Percentiles rank a stretch among this genome's conserved stretches.
phyloP scores from a whole-genome alignment of 2,113 vertebrate species.

The Chloropsis hardwickii region DNA sequence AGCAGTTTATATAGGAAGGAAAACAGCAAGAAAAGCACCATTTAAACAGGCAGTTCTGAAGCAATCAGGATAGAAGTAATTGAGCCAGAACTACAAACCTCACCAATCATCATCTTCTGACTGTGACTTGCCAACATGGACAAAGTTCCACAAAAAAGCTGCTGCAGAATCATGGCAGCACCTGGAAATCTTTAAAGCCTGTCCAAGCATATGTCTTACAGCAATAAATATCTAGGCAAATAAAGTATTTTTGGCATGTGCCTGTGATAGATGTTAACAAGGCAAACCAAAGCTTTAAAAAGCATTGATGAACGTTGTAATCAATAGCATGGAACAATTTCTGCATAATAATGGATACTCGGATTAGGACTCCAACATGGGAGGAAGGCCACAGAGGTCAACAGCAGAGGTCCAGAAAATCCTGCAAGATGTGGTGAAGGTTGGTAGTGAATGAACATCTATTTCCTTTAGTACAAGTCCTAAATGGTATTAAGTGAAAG shows the following conservation, averaged over 20 bases:
- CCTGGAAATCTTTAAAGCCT: slow-evolving; percentile 31
- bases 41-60: background rate
- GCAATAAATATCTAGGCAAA: slow-evolving; percentile 31
- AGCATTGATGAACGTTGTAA: background rate
- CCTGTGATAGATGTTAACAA: slow-evolving; percentile 2
- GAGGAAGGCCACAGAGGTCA: background rate
- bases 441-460: background rate
- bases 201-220: background rate
- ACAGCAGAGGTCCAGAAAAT: background rate
- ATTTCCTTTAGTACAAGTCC: background rate
- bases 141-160: background rate
- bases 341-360: background rate
- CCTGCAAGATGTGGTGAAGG: background rate
- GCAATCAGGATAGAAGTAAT: background rate
- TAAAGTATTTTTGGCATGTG: background rate
- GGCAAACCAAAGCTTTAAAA: slow-evolving; percentile 1
- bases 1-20: background rate
- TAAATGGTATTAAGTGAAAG: background rate
- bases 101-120: background rate
- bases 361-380: background rate
- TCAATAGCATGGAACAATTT: background rate
- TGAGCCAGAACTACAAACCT: background rate
- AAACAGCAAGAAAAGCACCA: background rate
- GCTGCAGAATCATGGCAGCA: slow-evolving; percentile 3
- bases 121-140: background rate